A percentile compares a stretch with the other conserved stretches of the same genome.
phyloP scores from a whole-genome alignment of 2,888 invertebrate species.

The Fabriciana adippe region DNA sequence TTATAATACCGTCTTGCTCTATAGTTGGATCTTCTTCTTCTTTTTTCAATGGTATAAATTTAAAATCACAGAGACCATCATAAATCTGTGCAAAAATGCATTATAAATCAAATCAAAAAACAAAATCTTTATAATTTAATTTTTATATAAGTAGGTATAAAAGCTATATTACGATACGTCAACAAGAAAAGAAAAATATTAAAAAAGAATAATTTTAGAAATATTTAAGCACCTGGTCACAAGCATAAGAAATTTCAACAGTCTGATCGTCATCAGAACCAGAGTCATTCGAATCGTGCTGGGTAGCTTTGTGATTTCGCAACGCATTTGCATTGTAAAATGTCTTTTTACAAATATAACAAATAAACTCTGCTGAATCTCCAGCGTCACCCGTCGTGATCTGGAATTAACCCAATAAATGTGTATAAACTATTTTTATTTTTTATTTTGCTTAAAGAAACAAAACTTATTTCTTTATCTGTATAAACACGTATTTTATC shows the following conservation, averaged over 20 bases:
- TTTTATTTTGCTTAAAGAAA: background rate
- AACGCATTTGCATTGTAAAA: slow-evolving; percentile 69
- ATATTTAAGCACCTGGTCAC: slow-evolving; percentile 38
- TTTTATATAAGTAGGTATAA: no score
- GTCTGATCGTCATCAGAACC: slow-evolving; percentile 51
- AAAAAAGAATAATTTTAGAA: no score
- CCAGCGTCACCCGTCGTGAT: slow-evolving; percentile 42
- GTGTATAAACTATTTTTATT: background rate
- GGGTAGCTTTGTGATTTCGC: slow-evolving; percentile 67
- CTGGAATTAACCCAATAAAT: slow-evolving; percentile 16
- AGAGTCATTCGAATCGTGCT: slow-evolving; percentile 59
- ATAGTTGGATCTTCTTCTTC: slow-evolving; percentile 42
- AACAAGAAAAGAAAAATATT: no score
- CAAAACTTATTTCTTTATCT: no score
- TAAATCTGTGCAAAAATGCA: slow-evolving; percentile 48
- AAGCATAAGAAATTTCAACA: slow-evolving; percentile 21
- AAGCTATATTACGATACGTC: no score
- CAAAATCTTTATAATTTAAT: background rate
- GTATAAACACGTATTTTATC: no score
- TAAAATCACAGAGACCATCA: slow-evolving; percentile 58
- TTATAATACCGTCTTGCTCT: slow-evolving; percentile 55
- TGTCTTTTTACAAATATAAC: slow-evolving; percentile 66
- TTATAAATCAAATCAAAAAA: no score
- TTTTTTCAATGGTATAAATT: slow-evolving; percentile 57
- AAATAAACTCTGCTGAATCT: slow-evolving; percentile 53